Conservation (phyloP, 1,140 invertebrate species). For the Dufourea novaeangliae region DNA sequence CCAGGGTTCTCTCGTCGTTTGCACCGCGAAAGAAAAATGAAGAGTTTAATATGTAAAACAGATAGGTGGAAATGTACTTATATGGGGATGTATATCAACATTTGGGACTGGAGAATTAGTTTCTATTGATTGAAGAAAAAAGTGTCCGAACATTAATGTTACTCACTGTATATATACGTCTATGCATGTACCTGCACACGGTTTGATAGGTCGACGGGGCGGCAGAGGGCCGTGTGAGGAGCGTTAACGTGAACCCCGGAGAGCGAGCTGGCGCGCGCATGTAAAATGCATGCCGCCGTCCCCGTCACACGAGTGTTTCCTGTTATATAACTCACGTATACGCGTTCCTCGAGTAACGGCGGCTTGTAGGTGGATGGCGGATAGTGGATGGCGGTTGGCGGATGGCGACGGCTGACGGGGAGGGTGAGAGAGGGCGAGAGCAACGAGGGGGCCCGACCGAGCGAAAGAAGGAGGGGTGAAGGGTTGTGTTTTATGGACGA, state of each 20-base stretch:
- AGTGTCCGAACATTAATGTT: too few relatives aligned
- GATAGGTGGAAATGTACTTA: too few relatives aligned
- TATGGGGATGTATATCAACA: too few relatives aligned
- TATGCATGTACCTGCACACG: too few relatives aligned
- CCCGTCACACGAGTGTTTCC: constrained; percentile 50
- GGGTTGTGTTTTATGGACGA: constrained; percentile 55
- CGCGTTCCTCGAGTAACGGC: constrained; percentile 10
- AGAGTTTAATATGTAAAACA: too few relatives aligned
- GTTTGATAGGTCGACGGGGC: not conserved
- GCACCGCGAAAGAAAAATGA: too few relatives aligned
- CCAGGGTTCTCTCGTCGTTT: too few relatives aligned
- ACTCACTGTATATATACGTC: too few relatives aligned
- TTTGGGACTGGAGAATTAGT: too few relatives aligned
- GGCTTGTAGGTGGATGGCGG: not conserved
- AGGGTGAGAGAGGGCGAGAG: not conserved
- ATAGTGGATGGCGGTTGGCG: not conserved
- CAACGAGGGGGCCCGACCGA: not conserved
- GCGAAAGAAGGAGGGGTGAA: not conserved
- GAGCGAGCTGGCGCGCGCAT: constrained; percentile 46
- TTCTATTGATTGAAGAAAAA: too few relatives aligned
- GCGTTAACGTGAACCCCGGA: not conserved
- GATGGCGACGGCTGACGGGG: not conserved
- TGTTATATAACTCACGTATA: constrained; percentile 57
- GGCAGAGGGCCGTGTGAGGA: not conserved
- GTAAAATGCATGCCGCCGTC: constrained; percentile 68